These are phyloP conservation scores for Onychomys torridus DNA, from an alignment of 2,797 vertebrate species.

Conservation along the genomic window DNA sequence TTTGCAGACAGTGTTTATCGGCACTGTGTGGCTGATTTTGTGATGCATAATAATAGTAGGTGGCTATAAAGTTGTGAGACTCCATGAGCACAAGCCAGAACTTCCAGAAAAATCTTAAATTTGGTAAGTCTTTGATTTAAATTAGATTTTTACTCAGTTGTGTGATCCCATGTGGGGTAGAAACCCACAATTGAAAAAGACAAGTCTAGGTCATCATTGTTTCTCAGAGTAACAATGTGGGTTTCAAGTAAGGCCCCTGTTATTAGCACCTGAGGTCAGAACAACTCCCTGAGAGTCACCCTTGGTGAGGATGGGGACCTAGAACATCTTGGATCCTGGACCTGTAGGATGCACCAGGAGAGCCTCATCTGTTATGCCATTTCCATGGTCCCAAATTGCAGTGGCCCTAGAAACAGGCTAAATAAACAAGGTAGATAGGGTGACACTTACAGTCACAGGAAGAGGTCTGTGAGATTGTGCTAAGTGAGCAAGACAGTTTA, in stretches of 20 bases:
- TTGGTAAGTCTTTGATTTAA: neutral
- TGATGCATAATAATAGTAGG: too few relatives aligned
- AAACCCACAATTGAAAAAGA: neutral
- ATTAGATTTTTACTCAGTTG: neutral
- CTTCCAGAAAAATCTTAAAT: neutral
- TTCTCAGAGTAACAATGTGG: neutral
- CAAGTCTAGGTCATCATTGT: neutral
- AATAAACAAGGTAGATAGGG: neutral
- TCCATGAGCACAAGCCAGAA: neutral
- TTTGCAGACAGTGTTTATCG: too few relatives aligned
- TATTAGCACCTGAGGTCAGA: constrained; percentile 32
- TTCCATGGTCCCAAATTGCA: accelerated
- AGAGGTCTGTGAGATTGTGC: neutral
- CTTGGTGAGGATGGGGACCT: too few relatives aligned
- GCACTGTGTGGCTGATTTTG: neutral
- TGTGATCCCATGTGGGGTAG: neutral
- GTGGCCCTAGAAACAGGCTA: neutral
- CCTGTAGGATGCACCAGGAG: accelerated
- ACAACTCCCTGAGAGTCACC: neutral
- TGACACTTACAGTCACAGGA: neutral
- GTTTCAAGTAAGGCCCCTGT: neutral
- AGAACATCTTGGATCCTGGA: neutral
- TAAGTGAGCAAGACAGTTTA: neutral
- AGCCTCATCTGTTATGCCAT: accelerated
- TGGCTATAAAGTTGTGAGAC: neutral